Conservation (phyloP, 2,797 vertebrate genomes). For the Halcyon chelicuti region DNA sequence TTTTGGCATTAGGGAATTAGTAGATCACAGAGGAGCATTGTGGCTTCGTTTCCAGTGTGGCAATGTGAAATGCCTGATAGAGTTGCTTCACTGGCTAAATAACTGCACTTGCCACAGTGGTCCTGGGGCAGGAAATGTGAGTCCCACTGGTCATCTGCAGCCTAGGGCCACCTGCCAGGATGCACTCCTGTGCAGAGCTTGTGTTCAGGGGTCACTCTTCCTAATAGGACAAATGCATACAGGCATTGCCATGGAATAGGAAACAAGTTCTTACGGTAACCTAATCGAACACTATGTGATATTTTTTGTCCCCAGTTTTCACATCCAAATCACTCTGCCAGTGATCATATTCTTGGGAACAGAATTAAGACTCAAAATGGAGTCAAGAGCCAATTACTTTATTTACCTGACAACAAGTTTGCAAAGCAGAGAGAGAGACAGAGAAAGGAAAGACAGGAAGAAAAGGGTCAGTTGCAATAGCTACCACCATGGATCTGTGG, state of each 20-base stretch:
- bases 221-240: background rate
- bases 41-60: background rate
- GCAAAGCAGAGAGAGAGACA: no score
- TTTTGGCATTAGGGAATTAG: background rate
- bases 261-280: background rate
- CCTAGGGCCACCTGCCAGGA: background rate
- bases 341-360: no score
- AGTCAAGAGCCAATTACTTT: no score
- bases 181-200: accelerated
- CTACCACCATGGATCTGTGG: no score
- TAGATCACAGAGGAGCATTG: background rate
- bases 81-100: accelerated
- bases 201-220: background rate
- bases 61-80: background rate
- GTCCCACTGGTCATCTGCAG: background rate
- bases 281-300: background rate
- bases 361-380: no score
- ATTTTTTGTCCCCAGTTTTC: background rate
- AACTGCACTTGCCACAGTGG: accelerated
- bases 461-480: no score
- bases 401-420: no score
- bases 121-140: background rate
- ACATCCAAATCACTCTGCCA: background rate
- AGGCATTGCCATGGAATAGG: background rate
- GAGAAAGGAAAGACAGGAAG: no score